Conservation (phyloP, 2,888 invertebrate genomes). For the Eulithis prunata region DNA sequence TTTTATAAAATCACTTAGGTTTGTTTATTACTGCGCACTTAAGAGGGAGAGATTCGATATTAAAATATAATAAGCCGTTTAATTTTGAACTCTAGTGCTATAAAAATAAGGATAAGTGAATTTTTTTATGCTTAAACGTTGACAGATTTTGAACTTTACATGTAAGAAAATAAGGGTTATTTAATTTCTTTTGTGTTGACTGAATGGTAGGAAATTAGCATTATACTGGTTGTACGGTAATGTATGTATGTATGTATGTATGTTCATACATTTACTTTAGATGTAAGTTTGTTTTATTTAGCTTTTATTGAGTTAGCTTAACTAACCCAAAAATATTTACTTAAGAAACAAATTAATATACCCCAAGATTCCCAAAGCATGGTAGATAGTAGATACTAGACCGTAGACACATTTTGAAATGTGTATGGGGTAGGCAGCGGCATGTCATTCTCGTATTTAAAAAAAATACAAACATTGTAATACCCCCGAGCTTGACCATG, state of each 20-base stretch:
- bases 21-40: slow-evolving; percentile 30
- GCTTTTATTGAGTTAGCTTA: slow-evolving; percentile 30
- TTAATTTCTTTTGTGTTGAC: slow-evolving; percentile 30
- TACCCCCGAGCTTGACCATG: too few relatives aligned
- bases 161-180: slow-evolving; percentile 3
- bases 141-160: slow-evolving; percentile 16
- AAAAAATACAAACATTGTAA: too few relatives aligned
- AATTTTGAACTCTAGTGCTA: slow-evolving; percentile 26
- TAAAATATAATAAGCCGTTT: slow-evolving; percentile 14
- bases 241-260: slow-evolving; percentile 31
- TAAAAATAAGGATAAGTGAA: slow-evolving; percentile 10
- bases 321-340: not conserved
- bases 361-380: too few relatives aligned
- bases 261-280: not conserved
- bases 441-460: too few relatives aligned
- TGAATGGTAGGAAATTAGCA: slow-evolving; percentile 48
- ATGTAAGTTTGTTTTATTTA: slow-evolving; percentile 25
- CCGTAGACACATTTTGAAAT: too few relatives aligned
- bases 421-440: too few relatives aligned
- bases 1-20: slow-evolving; percentile 29
- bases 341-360: not conserved
- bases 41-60: slow-evolving; percentile 15
- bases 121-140: not conserved
- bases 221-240: slow-evolving; percentile 45
- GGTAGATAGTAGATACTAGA: too few relatives aligned